These are phyloP conservation scores for Procambarus clarkii DNA, from an alignment of 1,140 invertebrate species.

Conservation along the genomic window DNA sequence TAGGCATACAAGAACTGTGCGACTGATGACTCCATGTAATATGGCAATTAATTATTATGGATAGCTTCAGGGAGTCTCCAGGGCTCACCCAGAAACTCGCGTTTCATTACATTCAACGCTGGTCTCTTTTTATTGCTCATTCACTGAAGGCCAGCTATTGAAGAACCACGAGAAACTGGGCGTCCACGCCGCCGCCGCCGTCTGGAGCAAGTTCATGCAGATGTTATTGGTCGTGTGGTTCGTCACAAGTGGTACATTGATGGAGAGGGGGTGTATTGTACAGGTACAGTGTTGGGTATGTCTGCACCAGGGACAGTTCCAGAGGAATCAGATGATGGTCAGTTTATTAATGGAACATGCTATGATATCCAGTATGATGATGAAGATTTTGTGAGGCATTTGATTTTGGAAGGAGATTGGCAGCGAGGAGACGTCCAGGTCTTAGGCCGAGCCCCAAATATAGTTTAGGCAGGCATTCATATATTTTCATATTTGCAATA, in stretches of 20 bases:
- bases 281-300: slow-evolving; percentile 69
- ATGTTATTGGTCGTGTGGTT: slow-evolving; percentile 64
- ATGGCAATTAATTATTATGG: no score
- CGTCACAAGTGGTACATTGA: slow-evolving; percentile 72
- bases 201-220: slow-evolving; percentile 67
- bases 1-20: no score
- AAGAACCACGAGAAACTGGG: slow-evolving; percentile 70
- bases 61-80: no score
- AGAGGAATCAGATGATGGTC: slow-evolving; percentile 70
- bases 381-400: slow-evolving; percentile 71
- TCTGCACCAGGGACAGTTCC: slow-evolving; percentile 71
- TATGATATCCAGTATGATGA: slow-evolving; percentile 72
- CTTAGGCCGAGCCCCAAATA: slow-evolving; percentile 38
- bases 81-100: no score
- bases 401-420: slow-evolving; percentile 72
- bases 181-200: slow-evolving; percentile 61
- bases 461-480: neutral
- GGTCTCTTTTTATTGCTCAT: neutral
- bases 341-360: slow-evolving; percentile 65
- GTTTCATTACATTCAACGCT: no score
- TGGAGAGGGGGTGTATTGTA: slow-evolving; percentile 69
- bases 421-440: slow-evolving; percentile 71
- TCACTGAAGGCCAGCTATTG: slow-evolving; percentile 54
- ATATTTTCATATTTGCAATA: neutral
- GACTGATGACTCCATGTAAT: no score